Percentiles rank a stretch among this genome's conserved stretches.
Evolutionary conservation across 2,797 vertebrate genomes (phyloP).

Genomic region (Helicolenus hilgendorfi): DNA sequence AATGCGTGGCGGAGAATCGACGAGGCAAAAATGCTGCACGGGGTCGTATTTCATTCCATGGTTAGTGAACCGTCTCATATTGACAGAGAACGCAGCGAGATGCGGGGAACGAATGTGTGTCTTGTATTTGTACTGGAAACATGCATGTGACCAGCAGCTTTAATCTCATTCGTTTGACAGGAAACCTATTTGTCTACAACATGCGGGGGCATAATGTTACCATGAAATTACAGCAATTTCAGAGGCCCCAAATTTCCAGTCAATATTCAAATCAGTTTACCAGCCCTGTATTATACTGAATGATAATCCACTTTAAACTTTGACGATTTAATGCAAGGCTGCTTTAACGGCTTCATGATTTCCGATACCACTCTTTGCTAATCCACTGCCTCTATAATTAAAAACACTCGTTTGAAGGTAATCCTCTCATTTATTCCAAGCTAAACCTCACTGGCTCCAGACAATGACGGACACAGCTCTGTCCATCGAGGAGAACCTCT

Average conservation of each 20-base stretch:
- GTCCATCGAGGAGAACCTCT: conserved; percentile 93
- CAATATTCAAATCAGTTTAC: conserved; percentile 28
- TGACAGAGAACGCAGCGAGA: conserved; percentile 1
- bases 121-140: conserved; percentile 17
- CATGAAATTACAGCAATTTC: neutral
- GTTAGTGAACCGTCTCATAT: conserved; percentile 84
- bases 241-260: conserved; percentile 3
- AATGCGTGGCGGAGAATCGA: conserved; percentile 96
- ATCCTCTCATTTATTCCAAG: conserved; percentile 85
- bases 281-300: neutral
- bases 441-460: conserved; percentile 97
- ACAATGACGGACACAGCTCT: conserved; percentile 90
- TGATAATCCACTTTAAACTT: conserved; percentile 52
- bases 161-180: conserved; percentile 24
- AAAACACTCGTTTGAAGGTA: conserved; percentile 68
- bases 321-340: conserved; percentile 33
- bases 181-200: conserved; percentile 26
- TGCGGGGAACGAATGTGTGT: neutral
- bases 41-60: conserved; percentile 96
- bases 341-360: conserved; percentile 35
- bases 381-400: conserved; percentile 50
- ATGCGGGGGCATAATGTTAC: neutral
- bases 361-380: conserved; percentile 21
- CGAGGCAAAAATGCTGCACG: conserved; percentile 94
- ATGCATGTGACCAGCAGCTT: conserved; percentile 18